Conservation (phyloP, 2,888 invertebrate species). For the Chamaedrilus cognettii region DNA sequence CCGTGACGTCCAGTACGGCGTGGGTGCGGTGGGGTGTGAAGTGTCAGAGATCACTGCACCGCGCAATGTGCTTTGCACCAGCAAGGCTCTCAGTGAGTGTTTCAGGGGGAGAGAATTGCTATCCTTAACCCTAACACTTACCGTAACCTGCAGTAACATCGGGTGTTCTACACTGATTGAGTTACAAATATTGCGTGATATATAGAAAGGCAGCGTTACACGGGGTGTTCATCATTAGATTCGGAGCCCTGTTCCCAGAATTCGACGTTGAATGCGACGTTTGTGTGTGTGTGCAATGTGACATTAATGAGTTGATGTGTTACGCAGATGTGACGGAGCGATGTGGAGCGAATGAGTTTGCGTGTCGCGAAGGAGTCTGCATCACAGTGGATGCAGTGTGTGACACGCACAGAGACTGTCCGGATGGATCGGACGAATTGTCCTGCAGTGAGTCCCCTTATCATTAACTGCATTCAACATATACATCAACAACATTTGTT, state of each 20-base stretch:
- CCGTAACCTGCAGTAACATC: no score
- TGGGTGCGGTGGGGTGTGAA: neutral
- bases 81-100: neutral
- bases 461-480: no score
- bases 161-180: neutral
- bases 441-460: neutral
- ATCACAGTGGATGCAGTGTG: conserved; percentile 22
- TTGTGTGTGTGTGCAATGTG: no score
- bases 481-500: no score
- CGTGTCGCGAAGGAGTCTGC: conserved; percentile 24
- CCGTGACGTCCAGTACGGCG: neutral
- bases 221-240: no score
- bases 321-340: neutral
- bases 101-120: no score
- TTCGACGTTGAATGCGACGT: no score
- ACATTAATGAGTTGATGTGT: neutral
- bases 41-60: neutral
- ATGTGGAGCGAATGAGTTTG: conserved; percentile 18
- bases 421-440: conserved; percentile 8
- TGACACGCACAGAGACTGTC: conserved; percentile 22
- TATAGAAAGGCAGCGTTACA: no score
- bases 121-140: no score
- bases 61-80: conserved; percentile 2
- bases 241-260: no score
- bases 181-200: no score